These are phyloP conservation scores for Tinamus major DNA, from an alignment of 2,797 vertebrate species.

Conservation along the genomic window DNA sequence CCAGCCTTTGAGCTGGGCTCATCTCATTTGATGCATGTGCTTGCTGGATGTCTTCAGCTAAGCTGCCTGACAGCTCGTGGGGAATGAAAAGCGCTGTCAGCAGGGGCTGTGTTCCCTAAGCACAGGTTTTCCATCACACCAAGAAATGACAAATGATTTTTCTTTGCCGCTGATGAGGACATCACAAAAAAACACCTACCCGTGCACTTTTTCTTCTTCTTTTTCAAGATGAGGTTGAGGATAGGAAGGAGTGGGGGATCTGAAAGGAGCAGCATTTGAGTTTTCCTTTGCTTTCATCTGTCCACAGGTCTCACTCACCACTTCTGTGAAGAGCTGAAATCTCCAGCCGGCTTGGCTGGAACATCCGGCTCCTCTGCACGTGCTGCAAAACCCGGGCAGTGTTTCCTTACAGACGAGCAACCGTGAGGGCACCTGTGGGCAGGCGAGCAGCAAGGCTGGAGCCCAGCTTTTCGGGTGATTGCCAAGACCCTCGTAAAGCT, in stretches of 20 bases:
- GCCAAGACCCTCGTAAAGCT: not conserved
- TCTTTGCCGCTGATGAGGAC: conserved; percentile 54
- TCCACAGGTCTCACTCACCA: conserved; percentile 54
- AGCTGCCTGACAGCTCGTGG: conserved; percentile 53
- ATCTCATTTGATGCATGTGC: conserved; percentile 19
- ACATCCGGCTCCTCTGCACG: not conserved
- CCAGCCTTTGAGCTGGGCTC: not conserved
- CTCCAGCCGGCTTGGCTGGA: not conserved
- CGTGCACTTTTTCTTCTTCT: conserved; percentile 44
- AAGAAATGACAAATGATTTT: conserved; percentile 72
- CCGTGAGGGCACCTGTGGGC: not conserved
- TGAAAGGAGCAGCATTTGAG: conserved; percentile 38
- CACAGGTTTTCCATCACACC: conserved; percentile 55
- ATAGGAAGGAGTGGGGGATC: not conserved
- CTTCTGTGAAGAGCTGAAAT: conserved; percentile 20
- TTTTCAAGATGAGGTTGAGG: conserved; percentile 23
- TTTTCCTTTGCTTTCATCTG: conserved; percentile 60
- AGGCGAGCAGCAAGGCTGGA: too few species aligned
- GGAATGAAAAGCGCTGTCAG: conserved; percentile 61
- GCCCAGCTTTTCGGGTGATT: not conserved
- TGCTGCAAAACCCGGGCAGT: not conserved
- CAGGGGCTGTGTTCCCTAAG: conserved; percentile 42
- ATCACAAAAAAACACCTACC: conserved; percentile 53
- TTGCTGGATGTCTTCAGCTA: conserved; percentile 37
- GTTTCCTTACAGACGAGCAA: not conserved